Evolutionary conservation across 2,888 invertebrate species (phyloP), one percentile per base, ranked within the genome.

Genomic region (Spialia ferax): DNA sequence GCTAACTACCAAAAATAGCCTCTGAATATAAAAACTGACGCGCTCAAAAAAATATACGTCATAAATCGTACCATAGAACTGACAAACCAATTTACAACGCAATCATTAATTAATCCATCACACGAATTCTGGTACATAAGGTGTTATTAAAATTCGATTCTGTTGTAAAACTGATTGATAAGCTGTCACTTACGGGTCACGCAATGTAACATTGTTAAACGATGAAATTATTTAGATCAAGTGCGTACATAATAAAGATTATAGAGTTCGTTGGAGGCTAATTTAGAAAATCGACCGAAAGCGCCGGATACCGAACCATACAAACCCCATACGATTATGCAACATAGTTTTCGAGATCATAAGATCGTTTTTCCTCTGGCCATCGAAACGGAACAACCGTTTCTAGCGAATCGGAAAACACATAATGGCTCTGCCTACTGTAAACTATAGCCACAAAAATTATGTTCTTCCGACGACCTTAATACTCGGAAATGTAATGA

Each of bases 351-450:
- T 0, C 0, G 7, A 45, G 1, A 15, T 0, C 0, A 20, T 74
- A 73, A 70, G 57, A 69, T 62, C 29, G 65, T 45, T 70, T 71
- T 73, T 68, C 45, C 23, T 57, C 0, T 60, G 52, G 35, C 8
- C 38, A 80, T 80, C 80, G 79, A 80, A 79, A 81, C 85, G 86
- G 88, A 88, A 89, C 80, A 32, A 76, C 76, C 84, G 86, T 87
- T 89, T 88, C 87, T 85, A 87, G 80, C 83, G 79, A 87, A 92
- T 91, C 89, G 87, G 88, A 87, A 91, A 81, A 77, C 82, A 84
- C 82, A 87, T 92, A 92, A 91, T 91, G 77, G 84, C 79, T 84
- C 79, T 72, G 71, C 54, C 26, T 54, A 54, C 71, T 75, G 74
- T 74, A 83, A 88, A 85, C 84, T 85, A 88, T 87, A 81, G 71